phyloP scores from a whole-genome alignment of 2,888 invertebrate genomes.

The Drosophila leonis region DNA sequence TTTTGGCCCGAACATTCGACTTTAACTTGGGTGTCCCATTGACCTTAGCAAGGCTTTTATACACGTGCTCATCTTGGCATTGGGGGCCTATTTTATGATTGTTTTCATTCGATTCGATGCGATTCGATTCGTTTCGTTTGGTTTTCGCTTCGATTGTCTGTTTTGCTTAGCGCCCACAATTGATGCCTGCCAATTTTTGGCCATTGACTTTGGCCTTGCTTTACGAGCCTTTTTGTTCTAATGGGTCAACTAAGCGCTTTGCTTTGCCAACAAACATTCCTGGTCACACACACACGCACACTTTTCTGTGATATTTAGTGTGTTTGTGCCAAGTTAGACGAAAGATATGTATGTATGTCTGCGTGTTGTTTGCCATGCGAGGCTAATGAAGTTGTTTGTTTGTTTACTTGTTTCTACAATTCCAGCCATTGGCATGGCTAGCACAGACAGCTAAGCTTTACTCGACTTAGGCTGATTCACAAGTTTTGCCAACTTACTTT shows the following conservation, averaged over 20 bases:
- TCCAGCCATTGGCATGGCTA: constrained; percentile 17
- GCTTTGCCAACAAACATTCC: constrained; percentile 39
- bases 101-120: constrained; percentile 57
- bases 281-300: constrained; percentile 2
- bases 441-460: constrained; percentile 7
- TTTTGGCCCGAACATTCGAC: constrained; percentile 49
- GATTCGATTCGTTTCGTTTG: constrained; percentile 48
- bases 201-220: constrained; percentile 68
- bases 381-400: constrained; percentile 79
- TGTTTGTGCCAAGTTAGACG: constrained; percentile 22
- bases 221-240: constrained; percentile 66
- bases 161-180: constrained; percentile 70
- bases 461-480: constrained; percentile 4
- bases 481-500: constrained; percentile 4
- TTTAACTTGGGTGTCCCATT: constrained; percentile 40
- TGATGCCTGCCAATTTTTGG: constrained; percentile 68
- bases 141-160: constrained; percentile 49
- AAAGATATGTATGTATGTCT: constrained; percentile 23
- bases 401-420: constrained; percentile 56
- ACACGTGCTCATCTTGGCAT: constrained; percentile 54
- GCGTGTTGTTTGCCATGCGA: constrained; percentile 59
- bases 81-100: constrained; percentile 60
- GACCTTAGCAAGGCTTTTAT: constrained; percentile 50
- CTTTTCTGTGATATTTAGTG: constrained; percentile 10
- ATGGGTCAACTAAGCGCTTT: constrained; percentile 69